These are phyloP conservation scores for Nipponacmea schrenckii DNA, from an alignment of 2,888 invertebrate species.

Conservation along the genomic window DNA sequence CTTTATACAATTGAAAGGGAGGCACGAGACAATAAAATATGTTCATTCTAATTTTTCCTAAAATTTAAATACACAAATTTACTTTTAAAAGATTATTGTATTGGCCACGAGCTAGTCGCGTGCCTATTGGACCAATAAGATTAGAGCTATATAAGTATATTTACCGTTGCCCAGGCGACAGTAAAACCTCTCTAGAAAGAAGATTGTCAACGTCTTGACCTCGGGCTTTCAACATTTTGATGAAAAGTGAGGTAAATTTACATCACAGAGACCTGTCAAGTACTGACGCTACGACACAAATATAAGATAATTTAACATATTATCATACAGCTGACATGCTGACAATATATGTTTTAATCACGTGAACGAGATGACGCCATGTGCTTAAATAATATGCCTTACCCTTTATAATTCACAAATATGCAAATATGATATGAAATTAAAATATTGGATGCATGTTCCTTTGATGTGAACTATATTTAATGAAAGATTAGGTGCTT, in stretches of 20 bases:
- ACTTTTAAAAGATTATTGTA: too few relatives aligned
- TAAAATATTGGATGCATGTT: too few relatives aligned
- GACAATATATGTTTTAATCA: neutral
- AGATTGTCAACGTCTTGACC: conserved; percentile 4
- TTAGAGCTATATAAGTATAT: neutral
- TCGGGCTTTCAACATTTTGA: conserved; percentile 1
- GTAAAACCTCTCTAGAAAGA: neutral
- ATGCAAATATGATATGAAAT: too few relatives aligned
- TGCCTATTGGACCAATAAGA: neutral
- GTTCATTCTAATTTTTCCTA: too few relatives aligned
- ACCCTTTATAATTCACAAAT: too few relatives aligned
- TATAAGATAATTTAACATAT: neutral
- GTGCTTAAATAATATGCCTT: neutral
- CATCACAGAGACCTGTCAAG: conserved; percentile 9
- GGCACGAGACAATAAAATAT: too few relatives aligned
- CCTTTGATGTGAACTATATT: too few relatives aligned
- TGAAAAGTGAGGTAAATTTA: conserved; percentile 8
- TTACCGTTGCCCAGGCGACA: conserved; percentile 4
- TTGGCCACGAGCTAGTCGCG: conserved; percentile 7
- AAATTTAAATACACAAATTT: too few relatives aligned
- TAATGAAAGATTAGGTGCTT: too few relatives aligned
- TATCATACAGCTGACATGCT: neutral
- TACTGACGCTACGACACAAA: conserved; percentile 2
- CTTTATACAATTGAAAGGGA: too few relatives aligned
- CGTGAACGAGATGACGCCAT: conserved; percentile 3